A percentile compares a stretch with the other conserved stretches of the same genome.
phyloP scores from a whole-genome alignment of 2,797 vertebrate genomes.

The Hozukius guyotensis region DNA sequence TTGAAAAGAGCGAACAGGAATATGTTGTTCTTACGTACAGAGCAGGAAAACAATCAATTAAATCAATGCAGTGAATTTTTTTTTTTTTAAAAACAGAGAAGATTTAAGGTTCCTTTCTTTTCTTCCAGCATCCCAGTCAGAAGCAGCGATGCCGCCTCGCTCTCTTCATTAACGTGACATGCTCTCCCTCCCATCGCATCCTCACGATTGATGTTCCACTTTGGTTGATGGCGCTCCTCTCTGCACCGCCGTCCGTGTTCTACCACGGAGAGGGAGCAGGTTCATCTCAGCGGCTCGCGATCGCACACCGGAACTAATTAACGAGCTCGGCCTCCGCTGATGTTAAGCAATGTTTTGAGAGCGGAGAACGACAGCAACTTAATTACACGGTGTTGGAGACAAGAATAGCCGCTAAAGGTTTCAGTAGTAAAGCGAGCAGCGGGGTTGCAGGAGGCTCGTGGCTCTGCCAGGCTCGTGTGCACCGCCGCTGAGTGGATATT shows the following conservation, averaged over 20 bases:
- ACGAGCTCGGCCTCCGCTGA: constrained; percentile 68
- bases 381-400: constrained; percentile 71
- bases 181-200: constrained; percentile 44
- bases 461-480: constrained; percentile 21
- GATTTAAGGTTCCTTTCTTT: not conserved
- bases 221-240: constrained; percentile 57
- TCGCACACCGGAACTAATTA: constrained; percentile 79
- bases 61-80: not conserved
- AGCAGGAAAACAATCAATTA: not conserved
- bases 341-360: constrained; percentile 72
- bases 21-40: not conserved
- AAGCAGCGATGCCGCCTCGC: not conserved
- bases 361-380: constrained; percentile 68
- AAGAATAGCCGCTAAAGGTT: constrained; percentile 63
- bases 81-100: too few species aligned
- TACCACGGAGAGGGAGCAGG: constrained; percentile 24
- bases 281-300: constrained; percentile 57
- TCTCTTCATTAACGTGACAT: constrained; percentile 70
- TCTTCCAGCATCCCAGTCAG: not conserved
- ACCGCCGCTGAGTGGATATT: constrained; percentile 46
- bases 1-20: not conserved
- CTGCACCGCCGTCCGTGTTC: not conserved
- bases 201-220: constrained; percentile 75
- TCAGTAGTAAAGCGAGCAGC: constrained; percentile 27
- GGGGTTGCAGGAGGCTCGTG: constrained; percentile 5